A percentile compares a stretch with the other conserved stretches of the same genome.
These are phyloP conservation scores for Prosapia bicincta DNA, from an alignment of 2,888 invertebrate genomes.

Conservation along the genomic window DNA sequence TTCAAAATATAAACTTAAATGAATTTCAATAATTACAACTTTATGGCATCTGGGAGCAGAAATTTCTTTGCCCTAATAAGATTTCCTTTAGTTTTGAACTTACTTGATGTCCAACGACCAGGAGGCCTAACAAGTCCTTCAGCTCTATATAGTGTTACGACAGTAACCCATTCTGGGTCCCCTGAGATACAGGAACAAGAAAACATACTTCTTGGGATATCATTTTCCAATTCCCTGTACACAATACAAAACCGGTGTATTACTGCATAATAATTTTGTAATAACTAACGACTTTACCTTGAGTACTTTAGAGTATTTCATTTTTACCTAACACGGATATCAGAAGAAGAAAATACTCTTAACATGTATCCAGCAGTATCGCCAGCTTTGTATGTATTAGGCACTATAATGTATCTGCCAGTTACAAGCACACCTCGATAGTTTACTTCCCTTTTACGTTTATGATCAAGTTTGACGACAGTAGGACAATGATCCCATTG, in stretches of 20 bases:
- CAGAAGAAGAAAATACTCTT: conserved; percentile 46
- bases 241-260: too few species aligned
- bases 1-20: too few species aligned
- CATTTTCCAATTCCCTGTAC: conserved; percentile 47
- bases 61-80: too few species aligned
- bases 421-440: conserved; percentile 43
- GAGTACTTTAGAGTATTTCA: too few species aligned
- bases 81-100: too few species aligned
- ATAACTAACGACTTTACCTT: too few species aligned
- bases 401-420: conserved; percentile 54
- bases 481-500: conserved; percentile 47
- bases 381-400: conserved; percentile 55
- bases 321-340: conserved; percentile 42
- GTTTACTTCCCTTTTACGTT: conserved; percentile 44
- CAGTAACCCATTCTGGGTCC: conserved; percentile 45
- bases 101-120: conserved; percentile 22
- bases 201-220: conserved; percentile 45
- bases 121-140: conserved; percentile 38
- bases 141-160: conserved; percentile 47
- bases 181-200: conserved; percentile 40
- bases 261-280: too few species aligned
- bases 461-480: conserved; percentile 46
- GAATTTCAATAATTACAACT: too few species aligned
- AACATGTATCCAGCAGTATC: conserved; percentile 52
- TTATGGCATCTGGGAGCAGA: too few species aligned